Percentiles rank a stretch among this genome's conserved stretches.
Evolutionary conservation across 1,140 invertebrate species (phyloP).

Genomic region (Aleiodes sp.): DNA sequence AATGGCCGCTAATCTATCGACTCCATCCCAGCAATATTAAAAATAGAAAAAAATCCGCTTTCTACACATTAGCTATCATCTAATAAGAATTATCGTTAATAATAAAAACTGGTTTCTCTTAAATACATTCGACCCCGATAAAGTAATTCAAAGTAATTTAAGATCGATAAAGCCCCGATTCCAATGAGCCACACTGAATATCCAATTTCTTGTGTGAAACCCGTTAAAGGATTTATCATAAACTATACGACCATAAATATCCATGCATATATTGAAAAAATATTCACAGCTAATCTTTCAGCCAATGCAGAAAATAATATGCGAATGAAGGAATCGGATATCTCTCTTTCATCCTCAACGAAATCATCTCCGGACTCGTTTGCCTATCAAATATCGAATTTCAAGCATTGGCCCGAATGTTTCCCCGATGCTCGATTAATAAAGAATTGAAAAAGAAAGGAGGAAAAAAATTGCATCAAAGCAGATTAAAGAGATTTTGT

Average conservation of each 20-base stretch:
- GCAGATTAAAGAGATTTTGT: slow-evolving; percentile 62
- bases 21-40: too few species aligned
- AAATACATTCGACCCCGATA: slow-evolving; percentile 6
- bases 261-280: too few species aligned
- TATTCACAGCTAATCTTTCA: slow-evolving; percentile 60
- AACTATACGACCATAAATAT: too few species aligned
- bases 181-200: slow-evolving; percentile 46
- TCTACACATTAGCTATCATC: not conserved
- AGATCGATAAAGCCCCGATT: slow-evolving; percentile 62
- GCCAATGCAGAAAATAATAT: slow-evolving; percentile 59
- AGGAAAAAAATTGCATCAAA: slow-evolving; percentile 23
- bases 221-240: slow-evolving; percentile 58
- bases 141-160: slow-evolving; percentile 56
- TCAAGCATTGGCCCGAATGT: slow-evolving; percentile 57
- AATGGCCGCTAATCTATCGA: too few species aligned
- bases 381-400: slow-evolving; percentile 58
- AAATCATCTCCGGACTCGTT: not conserved
- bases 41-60: slow-evolving; percentile 29
- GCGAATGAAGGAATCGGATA: slow-evolving; percentile 38
- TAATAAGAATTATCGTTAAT: slow-evolving; percentile 53
- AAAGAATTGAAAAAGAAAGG: slow-evolving; percentile 30
- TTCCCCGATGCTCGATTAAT: slow-evolving; percentile 58
- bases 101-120: slow-evolving; percentile 33
- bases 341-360: slow-evolving; percentile 44
- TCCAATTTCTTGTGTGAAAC: slow-evolving; percentile 52